Conservation (phyloP, 2,888 invertebrate species). For the Creontiades dilutus region DNA sequence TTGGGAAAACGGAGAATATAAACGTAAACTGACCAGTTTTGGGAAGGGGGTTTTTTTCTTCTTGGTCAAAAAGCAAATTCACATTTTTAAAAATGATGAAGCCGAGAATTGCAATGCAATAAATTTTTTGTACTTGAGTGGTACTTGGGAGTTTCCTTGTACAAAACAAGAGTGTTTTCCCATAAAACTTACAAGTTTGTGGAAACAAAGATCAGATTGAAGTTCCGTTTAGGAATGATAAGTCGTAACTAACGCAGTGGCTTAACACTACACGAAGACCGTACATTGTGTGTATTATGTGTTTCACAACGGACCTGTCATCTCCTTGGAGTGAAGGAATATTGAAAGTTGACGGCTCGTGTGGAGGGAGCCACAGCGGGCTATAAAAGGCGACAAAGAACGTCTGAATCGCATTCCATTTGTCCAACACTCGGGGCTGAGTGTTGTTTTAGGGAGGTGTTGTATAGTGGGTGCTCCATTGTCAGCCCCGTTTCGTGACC, state of each 20-base stretch:
- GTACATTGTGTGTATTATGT: constrained; percentile 34
- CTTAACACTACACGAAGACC: not conserved
- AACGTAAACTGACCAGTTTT: too few relatives aligned
- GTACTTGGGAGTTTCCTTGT: too few relatives aligned
- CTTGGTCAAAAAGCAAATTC: too few relatives aligned
- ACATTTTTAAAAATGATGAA: too few relatives aligned
- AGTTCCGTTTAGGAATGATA: not conserved
- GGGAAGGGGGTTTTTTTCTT: too few relatives aligned
- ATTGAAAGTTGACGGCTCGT: constrained; percentile 29
- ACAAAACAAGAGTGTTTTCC: too few relatives aligned
- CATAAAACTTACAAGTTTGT: too few relatives aligned
- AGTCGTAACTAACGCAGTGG: not conserved
- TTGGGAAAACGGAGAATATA: too few relatives aligned
- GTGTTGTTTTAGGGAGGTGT: constrained; percentile 67
- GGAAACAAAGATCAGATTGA: too few relatives aligned
- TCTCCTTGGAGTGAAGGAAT: not conserved
- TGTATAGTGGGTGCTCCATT: constrained; percentile 37
- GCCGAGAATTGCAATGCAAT: too few relatives aligned
- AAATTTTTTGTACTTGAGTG: too few relatives aligned
- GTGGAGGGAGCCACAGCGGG: not conserved
- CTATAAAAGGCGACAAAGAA: constrained; percentile 51
- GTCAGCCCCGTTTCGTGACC: constrained; percentile 58
- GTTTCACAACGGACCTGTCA: constrained; percentile 50
- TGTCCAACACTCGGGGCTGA: constrained; percentile 58
- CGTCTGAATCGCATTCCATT: constrained; percentile 68